These are phyloP conservation scores for Alsophila aescularia DNA, from an alignment of 2,888 invertebrate species.

Conservation along the genomic window DNA sequence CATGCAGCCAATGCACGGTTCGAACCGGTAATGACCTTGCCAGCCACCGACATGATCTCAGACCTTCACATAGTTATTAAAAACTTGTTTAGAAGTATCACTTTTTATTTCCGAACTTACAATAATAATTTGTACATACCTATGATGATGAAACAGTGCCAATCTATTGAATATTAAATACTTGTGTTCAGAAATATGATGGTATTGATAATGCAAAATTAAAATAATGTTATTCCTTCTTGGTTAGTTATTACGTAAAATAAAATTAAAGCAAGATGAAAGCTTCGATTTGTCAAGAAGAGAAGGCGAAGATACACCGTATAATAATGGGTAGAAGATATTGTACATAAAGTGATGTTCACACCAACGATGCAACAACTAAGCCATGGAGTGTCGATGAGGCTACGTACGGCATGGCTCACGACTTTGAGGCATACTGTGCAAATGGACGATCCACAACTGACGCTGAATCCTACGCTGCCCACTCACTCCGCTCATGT, in stretches of 20 bases:
- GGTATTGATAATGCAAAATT: slow-evolving; percentile 61
- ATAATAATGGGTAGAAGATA: slow-evolving; percentile 52
- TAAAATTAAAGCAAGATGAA: slow-evolving; percentile 45
- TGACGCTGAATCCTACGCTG: slow-evolving; percentile 57
- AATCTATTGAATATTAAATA: slow-evolving; percentile 61
- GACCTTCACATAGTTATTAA: slow-evolving; percentile 63
- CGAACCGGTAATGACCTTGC: slow-evolving; percentile 69
- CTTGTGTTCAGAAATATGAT: slow-evolving; percentile 48
- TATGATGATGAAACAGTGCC: slow-evolving; percentile 65
- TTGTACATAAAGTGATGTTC: slow-evolving; percentile 49
- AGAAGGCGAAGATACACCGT: slow-evolving; percentile 67
- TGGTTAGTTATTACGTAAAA: slow-evolving; percentile 66
- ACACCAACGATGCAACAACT: slow-evolving; percentile 78
- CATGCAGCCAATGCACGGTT: slow-evolving; percentile 21
- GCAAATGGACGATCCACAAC: slow-evolving; percentile 60
- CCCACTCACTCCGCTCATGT: slow-evolving; percentile 56
- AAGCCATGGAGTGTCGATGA: slow-evolving; percentile 78
- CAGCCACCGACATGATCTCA: slow-evolving; percentile 52
- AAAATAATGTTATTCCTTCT: slow-evolving; percentile 54
- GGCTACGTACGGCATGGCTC: slow-evolving; percentile 73
- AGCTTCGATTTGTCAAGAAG: slow-evolving; percentile 63
- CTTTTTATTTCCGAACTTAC: slow-evolving; percentile 32
- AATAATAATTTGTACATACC: slow-evolving; percentile 26
- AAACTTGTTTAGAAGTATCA: slow-evolving; percentile 39
- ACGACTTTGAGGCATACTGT: slow-evolving; percentile 72